Percentiles rank a stretch among this genome's conserved stretches.
phyloP scores from a whole-genome alignment of 2,888 invertebrate genomes.

The Chrysina gloriosa region DNA sequence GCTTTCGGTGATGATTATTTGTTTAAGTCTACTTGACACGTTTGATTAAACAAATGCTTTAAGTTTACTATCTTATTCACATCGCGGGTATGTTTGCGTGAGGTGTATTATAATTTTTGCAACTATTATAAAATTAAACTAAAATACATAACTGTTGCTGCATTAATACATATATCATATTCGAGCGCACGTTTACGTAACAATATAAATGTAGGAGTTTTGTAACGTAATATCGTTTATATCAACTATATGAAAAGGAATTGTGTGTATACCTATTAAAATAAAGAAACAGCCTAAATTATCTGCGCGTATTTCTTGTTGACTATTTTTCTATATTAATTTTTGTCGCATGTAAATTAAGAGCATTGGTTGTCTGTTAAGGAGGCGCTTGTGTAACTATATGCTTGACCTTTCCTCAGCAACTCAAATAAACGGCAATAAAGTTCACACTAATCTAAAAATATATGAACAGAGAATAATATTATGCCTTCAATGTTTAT shows the following conservation, averaged over 20 bases:
- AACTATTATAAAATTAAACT: too few species aligned
- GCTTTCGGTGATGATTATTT: constrained; percentile 22
- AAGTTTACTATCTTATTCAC: constrained; percentile 5
- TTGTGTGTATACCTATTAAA: too few species aligned
- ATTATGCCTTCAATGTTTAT: too few species aligned
- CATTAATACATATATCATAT: too few species aligned
- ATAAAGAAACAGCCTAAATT: not conserved
- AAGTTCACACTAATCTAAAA: not conserved
- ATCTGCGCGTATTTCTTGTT: constrained; percentile 9
- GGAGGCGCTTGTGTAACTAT: not conserved
- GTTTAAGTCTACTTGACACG: not conserved
- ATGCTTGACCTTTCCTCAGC: not conserved
- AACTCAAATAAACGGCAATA: not conserved
- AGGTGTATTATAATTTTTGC: too few species aligned
- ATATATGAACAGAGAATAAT: not conserved
- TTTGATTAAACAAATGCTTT: constrained; percentile 22
- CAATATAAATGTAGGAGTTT: too few species aligned
- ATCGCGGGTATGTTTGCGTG: not conserved
- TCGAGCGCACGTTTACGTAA: too few species aligned
- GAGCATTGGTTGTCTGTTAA: not conserved
- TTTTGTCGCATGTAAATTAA: not conserved
- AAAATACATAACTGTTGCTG: too few species aligned
- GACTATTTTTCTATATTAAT: not conserved
- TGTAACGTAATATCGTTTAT: too few species aligned
- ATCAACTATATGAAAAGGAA: too few species aligned